phyloP scores from a whole-genome alignment of 2,888 invertebrate genomes.

The Drosophila anomelani region DNA sequence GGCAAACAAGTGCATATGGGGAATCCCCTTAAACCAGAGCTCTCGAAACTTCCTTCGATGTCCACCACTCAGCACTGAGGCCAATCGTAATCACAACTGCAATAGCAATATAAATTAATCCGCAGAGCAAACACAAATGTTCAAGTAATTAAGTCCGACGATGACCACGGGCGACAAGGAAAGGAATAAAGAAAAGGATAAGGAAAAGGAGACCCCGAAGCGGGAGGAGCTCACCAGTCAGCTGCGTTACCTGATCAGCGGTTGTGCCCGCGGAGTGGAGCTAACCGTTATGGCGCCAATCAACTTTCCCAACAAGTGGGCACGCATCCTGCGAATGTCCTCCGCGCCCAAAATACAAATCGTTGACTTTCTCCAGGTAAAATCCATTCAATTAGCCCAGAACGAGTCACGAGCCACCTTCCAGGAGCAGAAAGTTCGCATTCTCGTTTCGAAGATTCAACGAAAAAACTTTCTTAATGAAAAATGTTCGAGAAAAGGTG shows the following conservation, averaged over 20 bases:
- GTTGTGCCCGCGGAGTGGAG: constrained; percentile 79
- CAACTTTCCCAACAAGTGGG: constrained; percentile 83
- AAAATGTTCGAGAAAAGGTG: not conserved
- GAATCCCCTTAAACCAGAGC: constrained; percentile 6
- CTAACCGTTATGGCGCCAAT: constrained; percentile 77
- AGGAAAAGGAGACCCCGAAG: constrained; percentile 75
- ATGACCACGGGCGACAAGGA: constrained; percentile 30
- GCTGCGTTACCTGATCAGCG: constrained; percentile 80
- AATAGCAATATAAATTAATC: constrained; percentile 21
- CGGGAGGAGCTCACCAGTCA: constrained; percentile 73
- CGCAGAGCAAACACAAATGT: constrained; percentile 18
- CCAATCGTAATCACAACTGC: constrained; percentile 1
- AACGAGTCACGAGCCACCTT: not conserved
- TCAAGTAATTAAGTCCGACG: constrained; percentile 32
- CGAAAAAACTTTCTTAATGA: constrained; percentile 4
- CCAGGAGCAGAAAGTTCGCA: not conserved
- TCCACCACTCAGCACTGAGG: not conserved
- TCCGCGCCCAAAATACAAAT: constrained; percentile 81
- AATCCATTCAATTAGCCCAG: constrained; percentile 15
- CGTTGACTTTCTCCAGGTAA: constrained; percentile 84
- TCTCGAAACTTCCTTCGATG: constrained; percentile 11
- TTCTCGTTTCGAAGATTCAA: not conserved
- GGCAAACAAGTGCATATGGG: constrained; percentile 1
- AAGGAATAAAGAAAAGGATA: constrained; percentile 51
- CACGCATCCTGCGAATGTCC: constrained; percentile 82